A percentile compares a stretch with the other conserved stretches of the same genome.
Evolutionary conservation across 2,797 vertebrate species (phyloP).

Genomic region (Peromyscus eremicus): DNA sequence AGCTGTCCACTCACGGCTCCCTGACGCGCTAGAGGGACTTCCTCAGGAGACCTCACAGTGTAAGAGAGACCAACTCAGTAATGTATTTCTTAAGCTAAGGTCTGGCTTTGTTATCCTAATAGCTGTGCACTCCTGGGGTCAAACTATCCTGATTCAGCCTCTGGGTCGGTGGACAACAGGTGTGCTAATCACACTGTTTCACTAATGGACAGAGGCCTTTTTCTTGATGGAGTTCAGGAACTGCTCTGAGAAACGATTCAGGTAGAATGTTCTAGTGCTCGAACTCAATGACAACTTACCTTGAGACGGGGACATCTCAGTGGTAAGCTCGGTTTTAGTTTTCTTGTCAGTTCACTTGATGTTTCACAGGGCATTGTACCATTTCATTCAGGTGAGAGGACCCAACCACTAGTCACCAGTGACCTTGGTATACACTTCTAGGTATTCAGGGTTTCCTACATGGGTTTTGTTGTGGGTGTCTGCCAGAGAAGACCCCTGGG

Average conservation of each 20-base stretch:
- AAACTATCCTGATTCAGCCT: neutral
- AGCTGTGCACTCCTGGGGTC: neutral
- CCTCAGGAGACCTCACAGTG: neutral
- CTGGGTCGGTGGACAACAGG: neutral
- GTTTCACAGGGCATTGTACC: neutral
- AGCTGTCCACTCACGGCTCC: neutral
- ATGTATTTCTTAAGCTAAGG: neutral
- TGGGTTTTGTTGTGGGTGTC: too few species aligned
- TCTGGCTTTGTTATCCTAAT: neutral
- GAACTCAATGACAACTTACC: neutral
- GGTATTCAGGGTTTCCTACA: neutral
- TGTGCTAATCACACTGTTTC: neutral
- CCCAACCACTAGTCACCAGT: neutral
- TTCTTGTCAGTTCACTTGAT: neutral
- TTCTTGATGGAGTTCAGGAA: neutral
- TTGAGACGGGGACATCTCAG: neutral
- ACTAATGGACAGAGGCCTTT: neutral
- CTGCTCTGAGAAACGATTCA: neutral
- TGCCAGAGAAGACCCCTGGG: too few species aligned
- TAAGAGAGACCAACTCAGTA: neutral
- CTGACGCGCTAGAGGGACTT: neutral
- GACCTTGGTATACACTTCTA: neutral
- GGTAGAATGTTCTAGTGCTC: neutral
- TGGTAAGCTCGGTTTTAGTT: neutral
- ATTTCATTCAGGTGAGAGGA: neutral